Conservation (phyloP, 2,797 vertebrate species). For the Acomys russatus region DNA sequence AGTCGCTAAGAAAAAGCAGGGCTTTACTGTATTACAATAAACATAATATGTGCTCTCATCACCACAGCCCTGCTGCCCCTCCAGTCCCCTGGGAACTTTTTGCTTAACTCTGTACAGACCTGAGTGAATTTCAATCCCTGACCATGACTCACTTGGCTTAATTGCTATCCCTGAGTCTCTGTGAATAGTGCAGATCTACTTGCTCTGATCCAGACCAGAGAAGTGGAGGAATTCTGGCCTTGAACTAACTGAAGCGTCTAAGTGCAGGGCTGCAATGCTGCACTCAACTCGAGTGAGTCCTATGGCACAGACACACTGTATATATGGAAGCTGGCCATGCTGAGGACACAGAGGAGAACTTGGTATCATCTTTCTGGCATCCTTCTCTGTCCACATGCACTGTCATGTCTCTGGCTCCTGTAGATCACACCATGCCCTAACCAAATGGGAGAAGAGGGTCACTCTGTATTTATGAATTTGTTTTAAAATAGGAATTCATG, state of each 20-base stretch:
- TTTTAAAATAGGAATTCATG: background rate
- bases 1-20: background rate
- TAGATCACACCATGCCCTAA: background rate
- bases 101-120: background rate
- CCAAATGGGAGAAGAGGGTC: background rate
- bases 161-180: background rate
- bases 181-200: background rate
- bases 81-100: rapidly evolving
- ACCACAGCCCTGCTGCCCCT: background rate
- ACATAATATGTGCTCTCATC: too few relatives aligned
- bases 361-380: background rate
- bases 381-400: too few relatives aligned
- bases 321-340: background rate
- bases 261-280: background rate
- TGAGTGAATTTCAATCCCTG: background rate
- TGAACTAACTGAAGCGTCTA: background rate
- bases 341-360: background rate
- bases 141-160: background rate
- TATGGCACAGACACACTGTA: background rate
- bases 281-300: background rate
- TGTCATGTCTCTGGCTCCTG: background rate
- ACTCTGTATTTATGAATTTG: background rate
- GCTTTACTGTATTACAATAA: background rate
- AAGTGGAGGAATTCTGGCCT: background rate
- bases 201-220: background rate